phyloP scores from a whole-genome alignment of 2,113 vertebrate species.

The Ailuropoda melanoleuca region DNA sequence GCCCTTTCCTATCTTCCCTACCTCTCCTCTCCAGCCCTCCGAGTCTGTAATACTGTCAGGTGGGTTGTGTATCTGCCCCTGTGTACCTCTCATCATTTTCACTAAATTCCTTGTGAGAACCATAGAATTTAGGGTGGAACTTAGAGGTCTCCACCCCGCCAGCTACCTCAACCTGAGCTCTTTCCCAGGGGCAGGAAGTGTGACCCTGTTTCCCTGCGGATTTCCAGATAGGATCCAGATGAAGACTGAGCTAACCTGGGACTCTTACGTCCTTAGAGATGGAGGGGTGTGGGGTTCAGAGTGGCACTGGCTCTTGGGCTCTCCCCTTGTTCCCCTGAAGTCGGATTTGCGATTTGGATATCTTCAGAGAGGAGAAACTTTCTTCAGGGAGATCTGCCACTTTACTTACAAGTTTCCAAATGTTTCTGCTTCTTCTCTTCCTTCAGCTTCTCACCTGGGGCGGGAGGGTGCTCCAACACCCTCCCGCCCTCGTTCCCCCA shows the following conservation, averaged over 20 bases:
- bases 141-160: neutral
- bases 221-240: neutral
- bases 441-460: slow-evolving; percentile 55
- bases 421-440: slow-evolving; percentile 53
- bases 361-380: neutral
- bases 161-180: neutral
- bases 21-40: neutral
- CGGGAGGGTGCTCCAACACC: slow-evolving; percentile 16
- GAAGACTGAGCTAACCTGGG: neutral
- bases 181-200: neutral
- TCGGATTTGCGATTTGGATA: neutral
- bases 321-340: neutral
- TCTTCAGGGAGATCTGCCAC: neutral
- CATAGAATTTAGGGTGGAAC: neutral
- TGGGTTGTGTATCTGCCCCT: neutral
- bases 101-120: neutral
- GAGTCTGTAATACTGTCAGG: neutral
- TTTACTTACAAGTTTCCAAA: slow-evolving; percentile 41
- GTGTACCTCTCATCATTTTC: neutral
- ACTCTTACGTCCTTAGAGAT: neutral
- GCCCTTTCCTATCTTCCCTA: neutral
- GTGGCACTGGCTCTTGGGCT: neutral
- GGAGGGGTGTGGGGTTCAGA: neutral
- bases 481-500: neutral
- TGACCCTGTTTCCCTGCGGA: neutral